Percentiles rank a stretch among this genome's conserved stretches.
These are phyloP conservation scores for Mycteria americana DNA, from an alignment of 2,797 vertebrate species.

Conservation along the genomic window DNA sequence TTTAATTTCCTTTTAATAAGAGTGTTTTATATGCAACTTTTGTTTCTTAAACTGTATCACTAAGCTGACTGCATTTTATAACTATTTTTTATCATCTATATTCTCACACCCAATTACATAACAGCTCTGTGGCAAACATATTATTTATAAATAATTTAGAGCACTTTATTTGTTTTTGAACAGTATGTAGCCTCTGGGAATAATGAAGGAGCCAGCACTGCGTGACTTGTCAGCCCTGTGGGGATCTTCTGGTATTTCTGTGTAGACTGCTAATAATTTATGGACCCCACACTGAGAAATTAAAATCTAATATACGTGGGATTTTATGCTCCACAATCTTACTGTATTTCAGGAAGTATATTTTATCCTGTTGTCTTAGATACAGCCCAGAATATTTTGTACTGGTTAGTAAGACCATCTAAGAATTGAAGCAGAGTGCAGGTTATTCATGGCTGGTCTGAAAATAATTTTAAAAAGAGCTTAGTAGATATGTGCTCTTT, in stretches of 20 bases:
- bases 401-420: not conserved
- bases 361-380: not conserved
- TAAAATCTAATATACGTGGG: not conserved
- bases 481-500: not conserved
- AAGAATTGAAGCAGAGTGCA: not conserved
- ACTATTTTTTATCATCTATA: not conserved
- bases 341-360: not conserved
- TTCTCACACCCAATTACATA: not conserved
- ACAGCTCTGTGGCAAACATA: not conserved
- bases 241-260: not conserved
- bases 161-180: slow-evolving; percentile 10
- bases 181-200: not conserved
- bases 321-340: not conserved
- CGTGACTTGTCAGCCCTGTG: not conserved
- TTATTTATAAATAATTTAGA: slow-evolving; percentile 27
- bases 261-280: not conserved
- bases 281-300: not conserved
- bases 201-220: not conserved
- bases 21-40: not conserved
- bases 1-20: not conserved
- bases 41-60: not conserved
- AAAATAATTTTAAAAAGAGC: not conserved
- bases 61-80: not conserved
- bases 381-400: not conserved
- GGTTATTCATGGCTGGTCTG: not conserved